phyloP scores from a whole-genome alignment of 2,113 vertebrate species.

The Notarius lentiginosus region DNA sequence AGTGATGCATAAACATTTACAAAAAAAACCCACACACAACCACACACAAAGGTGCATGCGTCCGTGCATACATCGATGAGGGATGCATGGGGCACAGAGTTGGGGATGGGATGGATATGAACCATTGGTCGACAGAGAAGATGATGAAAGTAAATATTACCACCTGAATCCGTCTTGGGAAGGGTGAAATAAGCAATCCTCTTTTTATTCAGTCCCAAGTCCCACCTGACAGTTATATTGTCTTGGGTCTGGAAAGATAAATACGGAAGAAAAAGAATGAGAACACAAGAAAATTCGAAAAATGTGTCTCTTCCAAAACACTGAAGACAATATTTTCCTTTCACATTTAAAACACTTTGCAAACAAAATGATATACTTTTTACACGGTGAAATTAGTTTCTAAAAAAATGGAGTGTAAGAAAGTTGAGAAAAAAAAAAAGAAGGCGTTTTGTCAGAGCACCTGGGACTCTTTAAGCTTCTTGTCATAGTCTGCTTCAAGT shows the following conservation, averaged over 20 bases:
- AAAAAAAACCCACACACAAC: conserved; percentile 46
- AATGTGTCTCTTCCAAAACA: background rate
- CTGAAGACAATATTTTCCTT: background rate
- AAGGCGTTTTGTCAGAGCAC: conserved; percentile 59
- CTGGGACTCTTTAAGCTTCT: conserved; percentile 99
- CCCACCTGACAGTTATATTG: conserved; percentile 99
- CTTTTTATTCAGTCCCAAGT: conserved; percentile 99
- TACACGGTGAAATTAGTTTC: background rate
- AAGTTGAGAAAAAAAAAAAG: background rate
- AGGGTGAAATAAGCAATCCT: conserved; percentile 98
- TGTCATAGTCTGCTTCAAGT: conserved; percentile 97
- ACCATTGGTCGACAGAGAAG: conserved; percentile 54
- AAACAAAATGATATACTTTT: background rate
- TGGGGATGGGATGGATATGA: conserved; percentile 54
- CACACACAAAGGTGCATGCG: conserved; percentile 29
- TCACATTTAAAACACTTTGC: background rate
- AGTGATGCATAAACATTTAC: conserved; percentile 34
- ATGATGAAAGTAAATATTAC: conserved; percentile 69
- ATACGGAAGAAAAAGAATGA: background rate
- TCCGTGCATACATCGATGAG: conserved; percentile 54
- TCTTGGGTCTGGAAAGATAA: conserved; percentile 85
- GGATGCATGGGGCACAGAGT: conserved; percentile 53
- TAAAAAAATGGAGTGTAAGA: background rate
- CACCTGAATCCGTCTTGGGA: conserved; percentile 98
- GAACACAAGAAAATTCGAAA: background rate